Evolutionary conservation across 2,113 vertebrate species (phyloP).

Genomic region (Dromaius novaehollandiae): DNA sequence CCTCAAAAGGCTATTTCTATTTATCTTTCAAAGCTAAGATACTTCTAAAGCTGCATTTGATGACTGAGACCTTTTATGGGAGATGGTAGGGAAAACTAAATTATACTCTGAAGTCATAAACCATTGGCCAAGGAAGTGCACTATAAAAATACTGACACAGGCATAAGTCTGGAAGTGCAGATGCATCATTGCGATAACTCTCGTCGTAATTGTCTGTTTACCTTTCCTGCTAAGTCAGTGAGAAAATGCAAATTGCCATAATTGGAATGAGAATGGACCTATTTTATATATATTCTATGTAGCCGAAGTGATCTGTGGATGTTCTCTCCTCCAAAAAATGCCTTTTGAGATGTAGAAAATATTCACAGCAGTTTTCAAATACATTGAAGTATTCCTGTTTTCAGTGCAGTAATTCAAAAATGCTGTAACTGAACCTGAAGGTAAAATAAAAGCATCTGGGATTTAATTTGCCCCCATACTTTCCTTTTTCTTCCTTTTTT

Average conservation of each 20-base stretch:
- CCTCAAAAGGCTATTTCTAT: neutral
- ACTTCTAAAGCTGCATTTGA: neutral
- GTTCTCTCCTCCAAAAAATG: neutral
- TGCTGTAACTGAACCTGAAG: neutral
- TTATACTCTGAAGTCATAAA: neutral
- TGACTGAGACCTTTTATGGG: neutral
- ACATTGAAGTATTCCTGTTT: neutral
- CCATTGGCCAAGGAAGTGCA: neutral
- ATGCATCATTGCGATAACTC: slow-evolving; percentile 3
- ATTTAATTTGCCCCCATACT: neutral
- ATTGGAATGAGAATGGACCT: neutral
- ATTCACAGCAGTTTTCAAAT: neutral
- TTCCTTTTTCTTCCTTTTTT: neutral
- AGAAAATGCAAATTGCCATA: slow-evolving; percentile 37
- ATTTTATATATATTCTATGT: slow-evolving; percentile 45
- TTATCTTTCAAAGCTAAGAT: neutral
- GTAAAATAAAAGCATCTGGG: neutral
- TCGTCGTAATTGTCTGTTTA: slow-evolving; percentile 60
- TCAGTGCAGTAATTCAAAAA: slow-evolving; percentile 2
- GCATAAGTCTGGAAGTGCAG: slow-evolving; percentile 49
- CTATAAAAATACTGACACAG: slow-evolving; percentile 38
- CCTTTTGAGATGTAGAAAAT: slow-evolving; percentile 13
- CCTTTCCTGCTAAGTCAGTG: slow-evolving; percentile 33
- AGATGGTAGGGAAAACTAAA: neutral
- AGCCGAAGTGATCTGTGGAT: slow-evolving; percentile 20